phyloP scores from a whole-genome alignment of 2,797 vertebrate species.

The Apodemus agrarius region DNA sequence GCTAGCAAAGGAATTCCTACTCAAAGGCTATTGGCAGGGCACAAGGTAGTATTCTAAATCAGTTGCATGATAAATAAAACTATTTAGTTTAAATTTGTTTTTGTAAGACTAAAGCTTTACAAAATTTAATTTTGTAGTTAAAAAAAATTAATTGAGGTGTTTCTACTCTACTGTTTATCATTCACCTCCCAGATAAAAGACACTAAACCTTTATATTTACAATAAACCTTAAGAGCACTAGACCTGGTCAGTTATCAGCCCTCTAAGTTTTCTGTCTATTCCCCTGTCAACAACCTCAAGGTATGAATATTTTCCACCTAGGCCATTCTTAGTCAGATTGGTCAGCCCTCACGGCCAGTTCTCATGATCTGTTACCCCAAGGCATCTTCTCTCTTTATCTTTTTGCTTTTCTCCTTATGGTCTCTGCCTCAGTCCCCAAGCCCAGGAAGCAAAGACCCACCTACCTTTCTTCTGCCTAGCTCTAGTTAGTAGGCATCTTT shows the following conservation, averaged over 20 bases:
- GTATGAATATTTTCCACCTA: not conserved
- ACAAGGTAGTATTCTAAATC: not conserved
- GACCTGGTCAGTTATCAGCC: not conserved
- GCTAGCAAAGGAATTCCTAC: too few species aligned
- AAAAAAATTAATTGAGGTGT: not conserved
- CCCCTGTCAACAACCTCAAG: not conserved
- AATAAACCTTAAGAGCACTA: not conserved
- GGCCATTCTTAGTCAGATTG: too few species aligned
- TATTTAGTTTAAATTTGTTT: not conserved
- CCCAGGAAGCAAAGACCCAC: too few species aligned
- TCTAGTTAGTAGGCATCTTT: too few species aligned
- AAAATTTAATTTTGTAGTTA: too few species aligned
- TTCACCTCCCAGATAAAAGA: not conserved
- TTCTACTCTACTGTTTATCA: not conserved
- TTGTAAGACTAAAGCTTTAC: not conserved
- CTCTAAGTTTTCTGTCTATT: not conserved
- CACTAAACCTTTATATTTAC: not conserved
- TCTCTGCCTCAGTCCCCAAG: too few species aligned
- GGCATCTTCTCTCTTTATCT: too few species aligned
- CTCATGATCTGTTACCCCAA: too few species aligned
- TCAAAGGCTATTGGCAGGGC: too few species aligned
- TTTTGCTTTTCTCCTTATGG: too few species aligned
- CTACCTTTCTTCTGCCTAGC: too few species aligned
- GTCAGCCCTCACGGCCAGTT: too few species aligned
- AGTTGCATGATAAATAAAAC: not conserved